These are phyloP conservation scores for Herpetotheres cachinnans DNA, from an alignment of 2,113 vertebrate genomes.

Conservation along the genomic window DNA sequence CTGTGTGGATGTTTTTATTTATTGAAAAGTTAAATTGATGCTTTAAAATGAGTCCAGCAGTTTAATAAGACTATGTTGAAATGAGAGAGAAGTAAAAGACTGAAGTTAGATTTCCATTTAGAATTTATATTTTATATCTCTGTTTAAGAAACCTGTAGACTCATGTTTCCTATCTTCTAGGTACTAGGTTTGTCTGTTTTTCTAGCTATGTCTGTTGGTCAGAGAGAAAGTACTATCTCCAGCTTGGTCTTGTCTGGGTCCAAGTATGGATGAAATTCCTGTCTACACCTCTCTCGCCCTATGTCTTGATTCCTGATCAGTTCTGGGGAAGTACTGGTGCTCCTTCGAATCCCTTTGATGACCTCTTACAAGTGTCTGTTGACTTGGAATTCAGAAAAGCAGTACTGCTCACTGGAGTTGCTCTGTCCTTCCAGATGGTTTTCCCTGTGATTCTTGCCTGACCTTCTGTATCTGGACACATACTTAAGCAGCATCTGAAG, in stretches of 20 bases:
- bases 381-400: neutral
- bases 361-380: neutral
- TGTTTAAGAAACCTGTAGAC: neutral
- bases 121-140: neutral
- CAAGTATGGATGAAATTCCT: neutral
- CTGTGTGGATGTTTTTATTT: neutral
- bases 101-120: neutral
- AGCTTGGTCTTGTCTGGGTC: neutral
- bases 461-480: neutral
- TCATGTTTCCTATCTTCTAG: neutral
- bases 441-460: neutral
- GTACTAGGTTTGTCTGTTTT: neutral
- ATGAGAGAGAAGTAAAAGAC: neutral
- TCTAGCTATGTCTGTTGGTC: neutral
- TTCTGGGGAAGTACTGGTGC: neutral
- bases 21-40: neutral
- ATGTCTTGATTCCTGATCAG: neutral
- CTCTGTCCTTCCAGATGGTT: neutral
- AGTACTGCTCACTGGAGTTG: neutral
- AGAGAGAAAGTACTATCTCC: neutral
- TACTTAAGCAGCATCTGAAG: neutral
- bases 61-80: neutral
- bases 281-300: accelerated
- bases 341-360: neutral
- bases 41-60: neutral